Evolutionary conservation across 2,888 invertebrate genomes (phyloP).

Genomic region (Ornithoptera priamus): DNA sequence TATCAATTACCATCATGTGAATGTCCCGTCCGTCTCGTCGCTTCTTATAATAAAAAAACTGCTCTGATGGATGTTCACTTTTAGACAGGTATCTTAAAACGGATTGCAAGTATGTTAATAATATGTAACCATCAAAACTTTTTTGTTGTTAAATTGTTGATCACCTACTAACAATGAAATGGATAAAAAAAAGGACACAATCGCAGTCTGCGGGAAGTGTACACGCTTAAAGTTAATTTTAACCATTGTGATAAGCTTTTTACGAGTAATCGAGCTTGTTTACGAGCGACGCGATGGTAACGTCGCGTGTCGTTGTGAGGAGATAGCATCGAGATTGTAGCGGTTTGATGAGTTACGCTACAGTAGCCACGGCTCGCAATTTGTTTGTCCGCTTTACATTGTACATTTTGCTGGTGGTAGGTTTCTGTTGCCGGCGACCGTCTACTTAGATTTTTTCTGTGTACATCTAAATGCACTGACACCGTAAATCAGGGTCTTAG

Average conservation of each 20-base stretch:
- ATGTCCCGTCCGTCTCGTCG: no score
- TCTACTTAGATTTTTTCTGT: no score
- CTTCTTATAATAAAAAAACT: no score
- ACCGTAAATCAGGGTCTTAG: no score
- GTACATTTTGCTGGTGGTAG: background rate
- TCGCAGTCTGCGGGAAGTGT: constrained; percentile 1
- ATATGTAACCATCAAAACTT: background rate
- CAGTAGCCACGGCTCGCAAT: constrained; percentile 1
- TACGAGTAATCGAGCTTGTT: constrained; percentile 46
- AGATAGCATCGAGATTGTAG: constrained; percentile 29
- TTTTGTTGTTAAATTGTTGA: background rate
- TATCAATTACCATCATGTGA: no score
- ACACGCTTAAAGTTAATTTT: constrained; percentile 44
- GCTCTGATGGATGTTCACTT: no score
- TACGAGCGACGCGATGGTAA: constrained; percentile 42
- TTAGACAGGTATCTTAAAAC: no score
- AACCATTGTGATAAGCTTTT: constrained; percentile 37
- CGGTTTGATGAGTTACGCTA: constrained; percentile 18
- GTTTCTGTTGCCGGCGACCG: no score
- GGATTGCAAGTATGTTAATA: no score
- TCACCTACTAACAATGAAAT: background rate
- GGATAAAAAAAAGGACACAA: background rate
- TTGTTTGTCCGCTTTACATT: constrained; percentile 1
- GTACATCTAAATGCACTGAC: no score
- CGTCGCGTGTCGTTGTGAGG: constrained; percentile 42